A percentile compares a stretch with the other conserved stretches of the same genome.
Conservation (phyloP, 2,888 invertebrate species). For the Drosophila niveifrons region DNA sequence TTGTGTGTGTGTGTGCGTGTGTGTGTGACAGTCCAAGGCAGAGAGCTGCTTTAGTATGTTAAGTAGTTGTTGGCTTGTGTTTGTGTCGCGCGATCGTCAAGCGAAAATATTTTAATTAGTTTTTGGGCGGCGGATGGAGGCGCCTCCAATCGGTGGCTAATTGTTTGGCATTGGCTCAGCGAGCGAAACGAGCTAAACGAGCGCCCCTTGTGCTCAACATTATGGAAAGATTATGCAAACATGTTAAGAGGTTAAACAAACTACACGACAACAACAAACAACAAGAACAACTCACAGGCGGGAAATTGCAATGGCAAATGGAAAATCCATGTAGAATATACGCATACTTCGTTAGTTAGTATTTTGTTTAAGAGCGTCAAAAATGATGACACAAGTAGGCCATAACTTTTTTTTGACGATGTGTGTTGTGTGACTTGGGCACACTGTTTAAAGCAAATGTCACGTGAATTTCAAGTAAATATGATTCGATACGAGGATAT, state of each 20-base stretch:
- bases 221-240: conserved; percentile 70
- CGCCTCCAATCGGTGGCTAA: conserved; percentile 58
- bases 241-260: conserved; percentile 46
- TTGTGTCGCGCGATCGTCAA: conserved; percentile 57
- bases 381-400: not conserved
- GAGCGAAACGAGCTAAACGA: conserved; percentile 39
- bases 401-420: not conserved
- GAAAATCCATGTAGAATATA: conserved; percentile 16
- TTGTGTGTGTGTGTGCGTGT: conserved; percentile 12
- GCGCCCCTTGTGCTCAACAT: conserved; percentile 48
- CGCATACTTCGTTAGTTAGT: not conserved
- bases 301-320: conserved; percentile 11
- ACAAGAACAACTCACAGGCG: not conserved
- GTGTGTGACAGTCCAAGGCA: conserved; percentile 14
- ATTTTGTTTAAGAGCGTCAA: not conserved
- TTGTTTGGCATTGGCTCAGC: conserved; percentile 52
- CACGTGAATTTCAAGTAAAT: not conserved
- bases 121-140: conserved; percentile 58
- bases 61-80: conserved; percentile 50
- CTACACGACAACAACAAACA: not conserved
- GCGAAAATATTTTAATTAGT: conserved; percentile 78
- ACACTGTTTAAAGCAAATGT: not conserved
- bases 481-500: conserved; percentile 22
- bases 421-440: not conserved
- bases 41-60: conserved; percentile 21